Evolutionary conservation across 1,140 invertebrate genomes (phyloP).

Genomic region (Pogonomyrmex californicus): DNA sequence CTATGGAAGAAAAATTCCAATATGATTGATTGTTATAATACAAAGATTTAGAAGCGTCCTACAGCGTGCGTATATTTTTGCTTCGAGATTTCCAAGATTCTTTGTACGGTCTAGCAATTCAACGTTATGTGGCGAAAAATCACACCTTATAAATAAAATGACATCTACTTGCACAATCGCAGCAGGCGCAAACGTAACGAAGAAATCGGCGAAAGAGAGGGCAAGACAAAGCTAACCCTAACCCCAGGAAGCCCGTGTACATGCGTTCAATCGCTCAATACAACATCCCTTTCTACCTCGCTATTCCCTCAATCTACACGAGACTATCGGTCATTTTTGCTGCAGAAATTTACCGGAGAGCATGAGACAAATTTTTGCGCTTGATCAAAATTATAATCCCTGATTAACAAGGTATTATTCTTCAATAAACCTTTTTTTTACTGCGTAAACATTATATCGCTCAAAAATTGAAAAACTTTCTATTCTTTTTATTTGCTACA

Average conservation of each 20-base stretch:
- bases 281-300: neutral
- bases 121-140: neutral
- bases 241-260: conserved; percentile 67
- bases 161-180: neutral
- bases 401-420: neutral
- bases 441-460: too few species aligned
- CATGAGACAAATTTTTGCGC: neutral
- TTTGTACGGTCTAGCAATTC: neutral
- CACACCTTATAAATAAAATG: conserved; percentile 12
- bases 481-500: too few species aligned
- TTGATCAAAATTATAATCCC: neutral
- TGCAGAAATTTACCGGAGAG: neutral
- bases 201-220: neutral
- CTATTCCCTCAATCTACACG: neutral
- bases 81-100: neutral
- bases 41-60: neutral
- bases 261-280: conserved; percentile 59
- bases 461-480: too few species aligned
- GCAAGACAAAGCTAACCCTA: conserved; percentile 70
- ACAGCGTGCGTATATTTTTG: neutral
- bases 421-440: neutral
- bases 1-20: neutral
- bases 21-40: neutral
- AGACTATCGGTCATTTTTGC: conserved; percentile 5
- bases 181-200: neutral